phyloP scores from a whole-genome alignment of 1,140 invertebrate genomes.

The Colletes latitarsis region DNA sequence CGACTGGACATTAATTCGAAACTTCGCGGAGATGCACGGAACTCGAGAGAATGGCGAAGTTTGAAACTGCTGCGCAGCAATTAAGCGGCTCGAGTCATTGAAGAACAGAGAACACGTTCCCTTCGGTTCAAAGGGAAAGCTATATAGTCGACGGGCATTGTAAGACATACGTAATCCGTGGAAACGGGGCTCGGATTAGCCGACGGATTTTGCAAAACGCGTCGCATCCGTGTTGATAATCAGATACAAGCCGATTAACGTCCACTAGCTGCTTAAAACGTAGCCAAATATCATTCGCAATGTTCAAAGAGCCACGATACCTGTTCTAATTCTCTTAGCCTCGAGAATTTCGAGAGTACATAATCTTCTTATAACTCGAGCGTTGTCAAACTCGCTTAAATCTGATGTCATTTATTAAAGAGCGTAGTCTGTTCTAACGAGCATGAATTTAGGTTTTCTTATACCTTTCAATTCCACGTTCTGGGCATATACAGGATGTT shows the following conservation, averaged over 20 bases:
- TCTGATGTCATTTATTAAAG: too few species aligned
- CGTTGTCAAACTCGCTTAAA: background rate
- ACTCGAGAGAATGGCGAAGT: constrained; percentile 20
- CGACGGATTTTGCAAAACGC: constrained; percentile 18
- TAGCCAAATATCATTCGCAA: constrained; percentile 2
- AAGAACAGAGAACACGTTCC: constrained; percentile 21
- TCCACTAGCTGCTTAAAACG: constrained; percentile 13
- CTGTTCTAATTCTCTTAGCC: constrained; percentile 7
- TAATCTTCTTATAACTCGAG: constrained; percentile 5
- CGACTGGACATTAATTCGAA: constrained; percentile 34
- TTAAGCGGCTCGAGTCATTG: constrained; percentile 30
- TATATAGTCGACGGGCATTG: constrained; percentile 14
- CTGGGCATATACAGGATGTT: too few species aligned
- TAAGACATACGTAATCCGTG: constrained; percentile 42
- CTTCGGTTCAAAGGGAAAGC: constrained; percentile 14
- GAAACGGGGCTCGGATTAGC: constrained; percentile 20
- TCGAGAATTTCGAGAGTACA: background rate
- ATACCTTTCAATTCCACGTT: too few species aligned
- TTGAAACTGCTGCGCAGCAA: constrained; percentile 24
- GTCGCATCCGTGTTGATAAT: constrained; percentile 15
- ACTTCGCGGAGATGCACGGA: constrained; percentile 15
- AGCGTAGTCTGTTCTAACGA: too few species aligned
- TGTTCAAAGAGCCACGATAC: background rate
- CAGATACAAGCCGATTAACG: constrained; percentile 12
- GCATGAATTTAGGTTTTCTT: too few species aligned